Conservation (phyloP, 1,140 invertebrate genomes). For the Rhagoletis pomonella region DNA sequence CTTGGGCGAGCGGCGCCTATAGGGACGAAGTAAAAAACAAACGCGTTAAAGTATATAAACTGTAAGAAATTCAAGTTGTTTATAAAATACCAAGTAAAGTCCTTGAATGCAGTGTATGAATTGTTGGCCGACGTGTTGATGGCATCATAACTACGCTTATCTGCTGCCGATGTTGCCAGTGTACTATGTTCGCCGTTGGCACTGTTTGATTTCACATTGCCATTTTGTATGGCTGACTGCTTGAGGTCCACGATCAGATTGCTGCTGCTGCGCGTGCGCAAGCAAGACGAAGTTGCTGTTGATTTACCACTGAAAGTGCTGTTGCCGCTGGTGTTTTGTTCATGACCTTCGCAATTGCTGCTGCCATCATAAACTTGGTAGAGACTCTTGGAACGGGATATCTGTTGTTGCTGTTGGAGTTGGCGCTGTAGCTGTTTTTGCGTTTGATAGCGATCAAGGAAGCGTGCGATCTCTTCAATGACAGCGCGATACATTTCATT, state of each 20-base stretch:
- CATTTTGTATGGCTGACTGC: conserved; percentile 28
- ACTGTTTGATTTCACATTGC: background rate
- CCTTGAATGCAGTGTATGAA: conserved; percentile 74
- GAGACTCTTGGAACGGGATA: conserved; percentile 75
- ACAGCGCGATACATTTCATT: conserved; percentile 86
- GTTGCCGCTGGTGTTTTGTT: conserved; percentile 62
- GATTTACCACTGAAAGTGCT: conserved; percentile 59
- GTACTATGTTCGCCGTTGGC: background rate
- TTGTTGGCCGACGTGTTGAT: conserved; percentile 47
- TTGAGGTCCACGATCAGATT: conserved; percentile 63
- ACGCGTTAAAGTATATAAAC: background rate
- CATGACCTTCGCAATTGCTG: conserved; percentile 47
- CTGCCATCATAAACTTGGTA: conserved; percentile 75
- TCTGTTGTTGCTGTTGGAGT: conserved; percentile 63
- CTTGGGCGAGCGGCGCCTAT: conserved; percentile 70
- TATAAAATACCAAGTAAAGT: conserved; percentile 75
- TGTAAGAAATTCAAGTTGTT: background rate
- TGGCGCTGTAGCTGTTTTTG: conserved; percentile 70
- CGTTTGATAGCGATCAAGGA: conserved; percentile 82
- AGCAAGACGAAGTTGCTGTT: conserved; percentile 58
- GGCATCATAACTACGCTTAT: conserved; percentile 28
- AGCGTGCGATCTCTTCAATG: conserved; percentile 85
- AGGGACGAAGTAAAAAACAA: background rate
- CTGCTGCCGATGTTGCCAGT: background rate
- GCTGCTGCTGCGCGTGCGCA: conserved; percentile 73